Evolutionary conservation across 2,888 invertebrate species (phyloP).

Genomic region (Raillietiella orientalis): DNA sequence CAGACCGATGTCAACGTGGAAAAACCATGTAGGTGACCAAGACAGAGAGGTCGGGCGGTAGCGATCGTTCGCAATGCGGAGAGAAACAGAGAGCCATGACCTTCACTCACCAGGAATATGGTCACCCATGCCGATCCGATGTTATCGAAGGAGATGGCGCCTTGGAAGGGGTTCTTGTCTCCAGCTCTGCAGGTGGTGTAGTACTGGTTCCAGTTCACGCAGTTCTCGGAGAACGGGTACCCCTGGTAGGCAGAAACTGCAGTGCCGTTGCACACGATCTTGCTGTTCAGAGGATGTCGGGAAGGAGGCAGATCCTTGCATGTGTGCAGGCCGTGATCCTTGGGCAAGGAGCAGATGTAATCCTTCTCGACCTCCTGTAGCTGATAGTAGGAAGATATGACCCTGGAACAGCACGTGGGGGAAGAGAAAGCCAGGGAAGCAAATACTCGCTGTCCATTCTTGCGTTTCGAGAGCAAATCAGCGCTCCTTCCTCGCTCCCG

Average conservation of each 20-base stretch:
- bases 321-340: conserved; percentile 77
- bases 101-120: conserved; percentile 79
- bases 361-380: conserved; percentile 31
- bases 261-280: conserved; percentile 17
- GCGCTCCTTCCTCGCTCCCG: neutral
- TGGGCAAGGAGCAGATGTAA: conserved; percentile 79
- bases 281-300: conserved; percentile 6
- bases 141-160: conserved; percentile 97
- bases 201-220: conserved; percentile 97
- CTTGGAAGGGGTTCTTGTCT: conserved; percentile 88
- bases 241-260: neutral
- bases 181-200: conserved; percentile 77
- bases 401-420: no score
- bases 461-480: no score
- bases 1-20: no score
- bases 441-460: no score
- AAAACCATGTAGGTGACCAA: no score
- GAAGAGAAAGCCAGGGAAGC: no score
- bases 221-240: conserved; percentile 19
- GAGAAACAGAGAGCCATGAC: no score
- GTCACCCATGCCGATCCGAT: conserved; percentile 99
- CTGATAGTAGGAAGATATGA: conserved; percentile 38
- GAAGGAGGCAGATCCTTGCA: conserved; percentile 38
- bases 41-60: no score
- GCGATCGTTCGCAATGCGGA: no score